Evolutionary conservation across 1,140 invertebrate genomes (phyloP), one percentile per base, ranked within the genome.

Genomic region (Dreissena polymorpha): DNA sequence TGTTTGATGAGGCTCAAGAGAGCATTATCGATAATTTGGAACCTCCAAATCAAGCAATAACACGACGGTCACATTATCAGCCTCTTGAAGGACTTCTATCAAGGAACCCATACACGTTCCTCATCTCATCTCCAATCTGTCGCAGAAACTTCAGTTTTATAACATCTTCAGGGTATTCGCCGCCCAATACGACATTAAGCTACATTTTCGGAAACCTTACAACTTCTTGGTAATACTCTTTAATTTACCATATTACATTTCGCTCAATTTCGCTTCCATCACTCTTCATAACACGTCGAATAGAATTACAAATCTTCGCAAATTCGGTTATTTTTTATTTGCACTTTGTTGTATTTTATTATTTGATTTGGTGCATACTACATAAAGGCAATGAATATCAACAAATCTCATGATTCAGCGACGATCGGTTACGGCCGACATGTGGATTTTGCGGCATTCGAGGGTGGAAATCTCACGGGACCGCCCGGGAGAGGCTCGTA

Each of bases 221-320:
- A 74, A 67, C 21, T 72, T 16, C 27, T 60, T 63, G 14, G 73
- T 82, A 82, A 82, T 82, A 73, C 67, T 67, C 10, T 27, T 68
- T 82, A 82, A 73, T 82, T 82, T 68, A 67, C 10, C 55, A 82
- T 82, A 74, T 74, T 82, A 68, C 79, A 13, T 55, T 51, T 39
- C 64, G 79, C 79, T 74, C 79, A 82, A 82, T 82, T 82, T 82
- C 71, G 21, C 39, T 74, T 27, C 70, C 39, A 82, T 82, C 79
- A 82, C 74, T 82, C 57, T 23, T 55, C 50, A 29, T 60, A 27
- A 73, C 63, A 71, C 74, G 79, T 82, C 79, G 68, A 57, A 65
- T 68, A 70, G 72, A 82, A 82, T 82, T 82, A 82, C 29, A n/a
- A 82, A 82, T 82, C 53, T 39, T 39, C 39, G 39, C 39, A 39